These are phyloP conservation scores for Corbicula japonica DNA, from an alignment of 2,888 invertebrate genomes.

Conservation along the genomic window DNA sequence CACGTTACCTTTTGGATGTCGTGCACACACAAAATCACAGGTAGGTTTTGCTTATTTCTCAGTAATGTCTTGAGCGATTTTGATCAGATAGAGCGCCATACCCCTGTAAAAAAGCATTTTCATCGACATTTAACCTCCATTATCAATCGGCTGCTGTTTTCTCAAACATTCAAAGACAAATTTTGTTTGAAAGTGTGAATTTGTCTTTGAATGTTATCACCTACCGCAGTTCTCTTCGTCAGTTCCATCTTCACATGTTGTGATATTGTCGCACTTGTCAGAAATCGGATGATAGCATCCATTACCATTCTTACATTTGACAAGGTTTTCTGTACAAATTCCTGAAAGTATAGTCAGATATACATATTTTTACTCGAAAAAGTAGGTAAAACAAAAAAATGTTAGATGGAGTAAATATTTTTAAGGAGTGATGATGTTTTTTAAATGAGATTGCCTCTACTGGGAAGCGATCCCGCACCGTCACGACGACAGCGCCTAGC, in stretches of 20 bases:
- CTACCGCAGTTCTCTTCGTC: conserved; percentile 5
- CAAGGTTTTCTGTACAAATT: conserved; percentile 1
- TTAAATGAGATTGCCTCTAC: neutral
- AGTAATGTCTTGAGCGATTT: neutral
- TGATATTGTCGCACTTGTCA: conserved; percentile 3
- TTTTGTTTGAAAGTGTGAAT: no score
- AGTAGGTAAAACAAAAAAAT: neutral
- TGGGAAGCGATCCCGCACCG: no score
- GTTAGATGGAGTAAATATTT: neutral
- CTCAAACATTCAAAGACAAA: no score
- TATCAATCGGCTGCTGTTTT: neutral
- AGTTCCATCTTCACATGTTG: conserved; percentile 7
- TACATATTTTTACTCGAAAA: neutral
- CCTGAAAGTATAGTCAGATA: neutral
- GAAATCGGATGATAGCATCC: neutral
- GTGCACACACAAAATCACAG: no score
- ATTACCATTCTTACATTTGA: neutral
- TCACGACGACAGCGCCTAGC: neutral
- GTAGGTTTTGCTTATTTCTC: no score
- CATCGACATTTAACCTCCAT: neutral
- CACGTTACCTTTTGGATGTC: no score
- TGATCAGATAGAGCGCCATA: neutral
- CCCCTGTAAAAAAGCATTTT: no score
- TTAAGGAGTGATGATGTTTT: neutral
- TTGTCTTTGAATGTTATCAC: neutral